Base-by-base conservation (phyloP, 1,140 invertebrate genomes). In the Copidosoma floridanum region DNA sequence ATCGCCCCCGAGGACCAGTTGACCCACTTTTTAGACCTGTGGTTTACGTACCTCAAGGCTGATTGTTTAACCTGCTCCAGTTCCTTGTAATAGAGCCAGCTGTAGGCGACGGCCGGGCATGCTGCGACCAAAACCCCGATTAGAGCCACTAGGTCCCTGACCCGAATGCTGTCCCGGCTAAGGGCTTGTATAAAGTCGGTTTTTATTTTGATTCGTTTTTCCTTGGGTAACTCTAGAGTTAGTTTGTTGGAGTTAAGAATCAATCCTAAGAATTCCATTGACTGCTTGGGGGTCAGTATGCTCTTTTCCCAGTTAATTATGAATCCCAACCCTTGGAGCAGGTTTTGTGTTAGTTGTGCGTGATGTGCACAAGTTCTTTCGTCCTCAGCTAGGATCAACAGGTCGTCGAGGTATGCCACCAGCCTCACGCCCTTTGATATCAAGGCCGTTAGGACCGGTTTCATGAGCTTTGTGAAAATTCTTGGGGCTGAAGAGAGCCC, bases 41-140 rank as follows among this genome's bases (percentile, higher is more conserved):
- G 35, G 57, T 63, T 57, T 50, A 53, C 58, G 10, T 5, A 7
- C 44, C 53, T 32, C 53, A 67, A 55, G 3, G 67, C 65, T 27
- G 54, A 24, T 29, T 46, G 48, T 55, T 65, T 69, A 47, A 52
- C 46, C 20, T 55, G 24, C 26, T 69, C 63, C 0, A 58, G 64
- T 20, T 12, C 21, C 47, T 65, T 66, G n/a, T 44, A 59, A 44
- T 66, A 61, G 10, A 65, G 44, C 21, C 60, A 44, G 11, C 64
- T 54, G 46, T 65, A 61, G 1, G 21, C 20, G 18, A 65, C 11
- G 4, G 48, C 50, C n/a, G 63, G 50, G 29, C 58, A 61, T 24
- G 48, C 47, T 16, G 57, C 11, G 27, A 64, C 20, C 12, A 64
- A 32, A 37, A 26, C 20, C 0, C 60, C 56, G 12, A 59, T 37